Conservation (phyloP, 1,140 invertebrate genomes). For the Zaprionus kolodkinae region DNA sequence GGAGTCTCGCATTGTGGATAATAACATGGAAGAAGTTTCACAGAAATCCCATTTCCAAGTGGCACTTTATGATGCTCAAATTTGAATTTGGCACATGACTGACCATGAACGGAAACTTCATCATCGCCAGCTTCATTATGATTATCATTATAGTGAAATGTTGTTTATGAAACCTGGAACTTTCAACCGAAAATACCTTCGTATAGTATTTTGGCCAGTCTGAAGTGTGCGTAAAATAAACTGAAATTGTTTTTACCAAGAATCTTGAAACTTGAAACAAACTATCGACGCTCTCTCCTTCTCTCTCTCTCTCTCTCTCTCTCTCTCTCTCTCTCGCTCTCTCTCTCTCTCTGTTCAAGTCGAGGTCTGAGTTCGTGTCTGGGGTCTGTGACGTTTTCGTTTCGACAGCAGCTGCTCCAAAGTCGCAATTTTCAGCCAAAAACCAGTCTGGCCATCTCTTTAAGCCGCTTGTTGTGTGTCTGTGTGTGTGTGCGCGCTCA, state of each 20-base stretch:
- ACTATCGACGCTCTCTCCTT: slow-evolving; percentile 41
- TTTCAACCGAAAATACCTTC: slow-evolving; percentile 21
- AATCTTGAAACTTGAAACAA: slow-evolving; percentile 63
- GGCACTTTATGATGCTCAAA: slow-evolving; percentile 27
- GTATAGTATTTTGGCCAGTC: slow-evolving; percentile 26
- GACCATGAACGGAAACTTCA: slow-evolving; percentile 18
- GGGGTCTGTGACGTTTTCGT: slow-evolving; percentile 39
- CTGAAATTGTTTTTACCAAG: slow-evolving; percentile 75
- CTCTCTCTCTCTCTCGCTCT: background rate
- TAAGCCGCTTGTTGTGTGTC: slow-evolving; percentile 45
- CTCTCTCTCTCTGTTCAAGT: background rate
- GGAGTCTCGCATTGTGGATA: slow-evolving; percentile 5
- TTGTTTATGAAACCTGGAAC: background rate
- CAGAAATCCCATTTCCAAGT: slow-evolving; percentile 27
- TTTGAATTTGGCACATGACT: slow-evolving; percentile 44
- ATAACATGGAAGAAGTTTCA: slow-evolving; percentile 7
- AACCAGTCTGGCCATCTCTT: slow-evolving; percentile 76
- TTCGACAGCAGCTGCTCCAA: slow-evolving; percentile 44
- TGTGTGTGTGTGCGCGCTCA: slow-evolving; percentile 9
- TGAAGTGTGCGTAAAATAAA: slow-evolving; percentile 34
- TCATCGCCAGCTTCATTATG: slow-evolving; percentile 9
- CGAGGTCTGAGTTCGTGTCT: slow-evolving; percentile 1
- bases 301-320: slow-evolving; percentile 18
- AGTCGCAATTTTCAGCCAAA: slow-evolving; percentile 66
- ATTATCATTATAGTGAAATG: slow-evolving; percentile 15